These are phyloP conservation scores for Cylas formicarius DNA, from an alignment of 1,140 invertebrate species.

Conservation along the genomic window DNA sequence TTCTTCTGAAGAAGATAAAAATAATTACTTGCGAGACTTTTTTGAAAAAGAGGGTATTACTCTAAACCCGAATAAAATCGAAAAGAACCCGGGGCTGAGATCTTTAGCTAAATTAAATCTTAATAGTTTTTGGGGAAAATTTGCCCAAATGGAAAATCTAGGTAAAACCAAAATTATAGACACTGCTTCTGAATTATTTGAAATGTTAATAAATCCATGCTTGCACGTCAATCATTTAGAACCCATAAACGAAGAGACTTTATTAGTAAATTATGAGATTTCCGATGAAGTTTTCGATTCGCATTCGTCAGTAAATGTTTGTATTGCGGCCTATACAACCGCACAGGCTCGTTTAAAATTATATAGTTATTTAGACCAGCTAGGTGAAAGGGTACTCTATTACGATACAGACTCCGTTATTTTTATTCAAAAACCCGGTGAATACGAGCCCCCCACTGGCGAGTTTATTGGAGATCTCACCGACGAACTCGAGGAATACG, in stretches of 20 bases:
- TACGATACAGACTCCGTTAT: slow-evolving; percentile 31
- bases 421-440: slow-evolving; percentile 7
- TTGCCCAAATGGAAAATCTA: slow-evolving; percentile 5
- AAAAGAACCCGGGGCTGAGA: slow-evolving; percentile 36
- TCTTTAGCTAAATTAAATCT: slow-evolving; percentile 36
- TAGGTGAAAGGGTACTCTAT: slow-evolving; percentile 27
- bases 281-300: slow-evolving; percentile 2
- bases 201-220: slow-evolving; percentile 3
- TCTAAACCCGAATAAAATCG: slow-evolving; percentile 36
- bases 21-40: slow-evolving; percentile 37
- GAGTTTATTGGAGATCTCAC: slow-evolving; percentile 33
- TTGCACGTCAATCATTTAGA: slow-evolving; percentile 3
- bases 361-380: slow-evolving; percentile 12
- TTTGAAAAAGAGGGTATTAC: slow-evolving; percentile 36
- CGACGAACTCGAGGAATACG: slow-evolving; percentile 34
- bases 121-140: slow-evolving; percentile 38
- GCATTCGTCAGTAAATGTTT: slow-evolving; percentile 30
- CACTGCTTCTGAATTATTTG: slow-evolving; percentile 7
- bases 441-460: slow-evolving; percentile 23
- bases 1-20: slow-evolving; percentile 27
- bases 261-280: slow-evolving; percentile 10
- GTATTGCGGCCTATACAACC: slow-evolving; percentile 38
- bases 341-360: slow-evolving; percentile 28
- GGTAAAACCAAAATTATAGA: background rate
- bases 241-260: background rate